Base-by-base conservation (phyloP, 2,113 vertebrate species). In the Prochilodus magdalenae region DNA sequence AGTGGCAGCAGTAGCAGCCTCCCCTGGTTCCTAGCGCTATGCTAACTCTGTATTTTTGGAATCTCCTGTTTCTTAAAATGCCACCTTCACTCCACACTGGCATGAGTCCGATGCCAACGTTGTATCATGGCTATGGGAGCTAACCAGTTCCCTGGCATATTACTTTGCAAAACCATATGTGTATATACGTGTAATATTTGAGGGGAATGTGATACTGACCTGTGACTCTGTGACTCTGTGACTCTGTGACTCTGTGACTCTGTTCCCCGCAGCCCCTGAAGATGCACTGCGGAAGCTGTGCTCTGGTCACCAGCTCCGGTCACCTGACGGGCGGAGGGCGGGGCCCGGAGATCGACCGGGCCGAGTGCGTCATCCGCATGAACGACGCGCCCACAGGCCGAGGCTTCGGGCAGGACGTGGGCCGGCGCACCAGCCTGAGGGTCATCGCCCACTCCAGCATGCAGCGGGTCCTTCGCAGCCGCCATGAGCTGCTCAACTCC, bases 401-500 rank as follows among this genome's bases (percentile, higher is more conserved):
- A 0, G 95, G 94, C 4, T 98, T 94, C 0, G 93, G 92, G 0
- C 84, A 12, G 0, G 98, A 99, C 14, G 98, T 98, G 0, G 98
- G 98, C 53, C 96, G 92, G 66, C 96, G 94, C 82, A 99, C 98
- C 0, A 98, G 96, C 85, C 93, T 99, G 36, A 93, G 98, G 0
- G 98, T 99, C 89, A 95, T 99, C 0, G 98, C 97, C 0, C 98
- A 99, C 86, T 99, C 97, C 91, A 99, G 98, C 89, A 96, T 99
- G 84, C 97, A 99, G 93, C 91, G 97, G 63, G 97, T 98, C 29
- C 86, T 98, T 75, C 91, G 96, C 6, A 96, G 95, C 22, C 96
- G 96, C 82, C 94, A 97, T 0, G 96, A 98, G 91, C 95, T 99
- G 85, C 92, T 99, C 60, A 98, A 99, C 8, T 93, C 93, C 90